A percentile compares a stretch with the other conserved stretches of the same genome.
These are phyloP conservation scores for Rhinoderma darwinii DNA, from an alignment of 2,113 vertebrate species.

Conservation along the genomic window DNA sequence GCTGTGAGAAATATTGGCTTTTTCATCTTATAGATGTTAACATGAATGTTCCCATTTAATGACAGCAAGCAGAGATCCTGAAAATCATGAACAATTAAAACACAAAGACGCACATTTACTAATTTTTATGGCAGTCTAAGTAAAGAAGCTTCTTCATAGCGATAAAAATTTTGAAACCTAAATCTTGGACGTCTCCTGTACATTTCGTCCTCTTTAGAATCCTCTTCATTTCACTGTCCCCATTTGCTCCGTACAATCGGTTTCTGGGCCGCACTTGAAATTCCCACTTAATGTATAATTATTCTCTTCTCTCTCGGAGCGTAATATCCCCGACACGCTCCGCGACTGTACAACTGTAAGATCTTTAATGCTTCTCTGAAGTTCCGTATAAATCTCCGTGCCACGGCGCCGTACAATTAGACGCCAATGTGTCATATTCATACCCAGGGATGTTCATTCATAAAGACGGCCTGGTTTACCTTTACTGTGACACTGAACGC, in stretches of 20 bases:
- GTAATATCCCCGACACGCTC: slow-evolving; percentile 32
- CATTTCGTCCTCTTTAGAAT: too few species aligned
- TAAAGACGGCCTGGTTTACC: slow-evolving; percentile 30
- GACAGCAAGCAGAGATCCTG: too few species aligned
- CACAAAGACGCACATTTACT: too few species aligned
- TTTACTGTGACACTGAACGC: slow-evolving; percentile 4
- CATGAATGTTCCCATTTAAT: too few species aligned
- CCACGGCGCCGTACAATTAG: not conserved
- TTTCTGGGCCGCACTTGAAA: not conserved
- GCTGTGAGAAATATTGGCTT: too few species aligned
- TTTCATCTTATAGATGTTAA: too few species aligned
- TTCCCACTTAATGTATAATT: slow-evolving; percentile 17
- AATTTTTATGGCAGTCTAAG: too few species aligned
- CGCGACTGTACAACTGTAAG: not conserved
- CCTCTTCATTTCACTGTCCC: not conserved
- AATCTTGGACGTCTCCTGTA: too few species aligned
- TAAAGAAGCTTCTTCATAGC: too few species aligned
- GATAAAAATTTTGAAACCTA: too few species aligned
- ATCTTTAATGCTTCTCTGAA: slow-evolving; percentile 22
- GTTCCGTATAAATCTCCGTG: slow-evolving; percentile 32
- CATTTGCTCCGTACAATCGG: not conserved
- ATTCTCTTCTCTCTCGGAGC: slow-evolving; percentile 3
- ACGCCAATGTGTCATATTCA: not conserved
- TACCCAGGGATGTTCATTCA: not conserved
- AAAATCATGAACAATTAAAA: too few species aligned